These are phyloP conservation scores for Turritopsis dohrnii DNA, from an alignment of 30 jellyfish, hydroid and myxozoan species.

Conservation along the genomic window DNA sequence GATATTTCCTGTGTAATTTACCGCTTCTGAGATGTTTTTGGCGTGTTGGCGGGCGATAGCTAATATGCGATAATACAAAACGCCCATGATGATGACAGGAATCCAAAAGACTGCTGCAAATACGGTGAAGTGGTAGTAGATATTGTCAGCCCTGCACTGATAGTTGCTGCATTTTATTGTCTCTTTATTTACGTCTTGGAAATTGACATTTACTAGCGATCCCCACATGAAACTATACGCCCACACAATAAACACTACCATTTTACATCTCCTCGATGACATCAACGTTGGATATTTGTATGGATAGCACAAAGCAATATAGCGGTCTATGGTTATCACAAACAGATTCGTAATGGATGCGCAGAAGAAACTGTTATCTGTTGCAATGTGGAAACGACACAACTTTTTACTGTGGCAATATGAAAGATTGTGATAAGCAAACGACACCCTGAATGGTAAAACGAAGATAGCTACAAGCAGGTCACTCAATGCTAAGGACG, in stretches of 20 bases:
- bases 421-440: constrained; percentile 43
- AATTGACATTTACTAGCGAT: constrained; percentile 43
- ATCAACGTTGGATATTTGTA: constrained; percentile 24
- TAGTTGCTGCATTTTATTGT: not conserved
- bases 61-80: constrained; percentile 59
- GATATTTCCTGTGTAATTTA: constrained; percentile 1
- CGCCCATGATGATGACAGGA: constrained; percentile 76
- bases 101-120: constrained; percentile 56
- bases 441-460: constrained; percentile 53
- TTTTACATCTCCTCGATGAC: constrained; percentile 45
- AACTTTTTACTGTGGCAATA: constrained; percentile 43
- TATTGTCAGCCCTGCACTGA: constrained; percentile 31
- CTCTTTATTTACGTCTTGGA: constrained; percentile 24
- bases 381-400: constrained; percentile 62
- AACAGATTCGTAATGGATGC: constrained; percentile 27
- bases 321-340: constrained; percentile 16
- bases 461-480: constrained; percentile 58
- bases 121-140: constrained; percentile 37
- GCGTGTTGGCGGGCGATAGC: constrained; percentile 76
- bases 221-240: constrained; percentile 66
- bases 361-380: constrained; percentile 61
- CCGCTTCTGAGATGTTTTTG: constrained; percentile 41
- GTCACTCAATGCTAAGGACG: constrained; percentile 89
- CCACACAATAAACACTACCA: constrained; percentile 63
- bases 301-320: constrained; percentile 22